These are phyloP conservation scores for Peromyscus polionotus DNA, from an alignment of 2,113 vertebrate genomes.

Conservation along the genomic window DNA sequence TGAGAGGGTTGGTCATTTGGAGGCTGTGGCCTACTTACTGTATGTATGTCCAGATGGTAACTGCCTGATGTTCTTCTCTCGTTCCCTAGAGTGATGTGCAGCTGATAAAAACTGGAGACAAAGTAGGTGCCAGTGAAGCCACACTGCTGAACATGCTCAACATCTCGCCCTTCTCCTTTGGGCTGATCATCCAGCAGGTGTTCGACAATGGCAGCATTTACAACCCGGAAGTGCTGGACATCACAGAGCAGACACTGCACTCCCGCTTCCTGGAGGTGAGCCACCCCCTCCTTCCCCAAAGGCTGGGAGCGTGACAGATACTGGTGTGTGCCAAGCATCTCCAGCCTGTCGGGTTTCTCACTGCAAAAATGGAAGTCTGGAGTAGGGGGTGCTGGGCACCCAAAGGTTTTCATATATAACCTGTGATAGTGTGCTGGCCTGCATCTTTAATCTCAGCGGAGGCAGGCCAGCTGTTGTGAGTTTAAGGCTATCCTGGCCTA, in stretches of 20 bases:
- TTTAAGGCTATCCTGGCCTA: no score
- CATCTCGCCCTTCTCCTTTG: conserved; percentile 99
- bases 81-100: conserved; percentile 93
- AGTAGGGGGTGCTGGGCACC: not conserved
- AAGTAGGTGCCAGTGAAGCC: conserved; percentile 99
- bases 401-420: not conserved
- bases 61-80: not conserved
- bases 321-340: no score
- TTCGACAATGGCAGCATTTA: conserved; percentile 99
- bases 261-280: conserved; percentile 95
- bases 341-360: not conserved
- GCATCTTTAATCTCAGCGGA: not conserved
- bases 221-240: conserved; percentile 98
- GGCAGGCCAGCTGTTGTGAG: not conserved
- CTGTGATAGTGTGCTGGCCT: not conserved
- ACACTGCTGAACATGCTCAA: conserved; percentile 99
- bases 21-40: not conserved
- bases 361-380: not conserved
- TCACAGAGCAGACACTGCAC: conserved; percentile 96
- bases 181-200: conserved; percentile 97
- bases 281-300: rapidly evolving
- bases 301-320: not conserved
- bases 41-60: not conserved
- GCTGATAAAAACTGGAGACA: conserved; percentile 96
- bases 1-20: not conserved